These are phyloP conservation scores for Drosophila elegans DNA, from an alignment of 1,140 invertebrate genomes.

Conservation along the genomic window DNA sequence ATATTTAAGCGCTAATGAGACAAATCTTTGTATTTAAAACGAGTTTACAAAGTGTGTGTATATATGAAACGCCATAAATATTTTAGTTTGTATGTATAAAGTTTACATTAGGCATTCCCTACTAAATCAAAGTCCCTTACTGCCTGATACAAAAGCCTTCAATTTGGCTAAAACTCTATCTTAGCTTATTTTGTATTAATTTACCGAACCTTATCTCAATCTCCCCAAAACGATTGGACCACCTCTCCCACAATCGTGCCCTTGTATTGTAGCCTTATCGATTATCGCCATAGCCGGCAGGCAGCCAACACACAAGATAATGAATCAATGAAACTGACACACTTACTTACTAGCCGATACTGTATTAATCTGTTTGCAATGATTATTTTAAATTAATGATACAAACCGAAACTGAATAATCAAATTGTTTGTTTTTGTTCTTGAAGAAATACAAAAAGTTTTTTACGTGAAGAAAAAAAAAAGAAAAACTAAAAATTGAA, in stretches of 20 bases:
- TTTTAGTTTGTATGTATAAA: conserved; percentile 79
- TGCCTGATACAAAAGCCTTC: conserved; percentile 20
- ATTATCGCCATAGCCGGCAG: conserved; percentile 26
- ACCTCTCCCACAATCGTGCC: conserved; percentile 16
- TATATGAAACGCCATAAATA: conserved; percentile 75
- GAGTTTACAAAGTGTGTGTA: conserved; percentile 64
- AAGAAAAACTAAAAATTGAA: conserved; percentile 67
- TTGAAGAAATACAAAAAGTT: conserved; percentile 79
- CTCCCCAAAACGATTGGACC: conserved; percentile 8
- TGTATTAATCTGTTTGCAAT: conserved; percentile 77
- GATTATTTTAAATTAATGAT: conserved; percentile 77
- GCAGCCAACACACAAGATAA: conserved; percentile 31
- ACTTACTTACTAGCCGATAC: conserved; percentile 61
- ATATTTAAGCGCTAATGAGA: conserved; percentile 73
- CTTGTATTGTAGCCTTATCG: conserved; percentile 35
- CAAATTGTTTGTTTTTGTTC: conserved; percentile 81
- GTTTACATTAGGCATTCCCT: conserved; percentile 70
- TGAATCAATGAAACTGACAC: conserved; percentile 36
- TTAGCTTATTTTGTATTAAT: conserved; percentile 23
- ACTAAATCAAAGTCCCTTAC: conserved; percentile 28
- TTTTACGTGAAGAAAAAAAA: conserved; percentile 75
- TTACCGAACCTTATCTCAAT: conserved; percentile 1
- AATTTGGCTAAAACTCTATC: conserved; percentile 10
- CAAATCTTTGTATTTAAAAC: conserved; percentile 69
- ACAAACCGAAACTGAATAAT: conserved; percentile 72